A percentile compares a stretch with the other conserved stretches of the same genome.
These are phyloP conservation scores for Nebria ingens DNA, from an alignment of 1,140 invertebrate species.

Conservation along the genomic window DNA sequence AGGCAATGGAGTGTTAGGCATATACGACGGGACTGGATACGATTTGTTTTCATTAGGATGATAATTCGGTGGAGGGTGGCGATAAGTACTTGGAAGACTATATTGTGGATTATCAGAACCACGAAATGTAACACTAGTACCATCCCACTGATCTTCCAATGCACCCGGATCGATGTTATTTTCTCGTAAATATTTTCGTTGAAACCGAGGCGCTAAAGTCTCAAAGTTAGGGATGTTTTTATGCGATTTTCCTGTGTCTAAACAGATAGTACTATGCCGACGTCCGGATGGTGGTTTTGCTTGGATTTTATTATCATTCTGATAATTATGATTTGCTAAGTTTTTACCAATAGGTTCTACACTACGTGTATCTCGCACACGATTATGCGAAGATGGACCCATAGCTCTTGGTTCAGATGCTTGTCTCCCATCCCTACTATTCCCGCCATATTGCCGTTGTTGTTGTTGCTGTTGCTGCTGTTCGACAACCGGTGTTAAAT, in stretches of 20 bases:
- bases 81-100: constrained; percentile 2
- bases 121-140: constrained; percentile 38
- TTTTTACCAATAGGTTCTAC: constrained; percentile 37
- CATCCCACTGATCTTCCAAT: constrained; percentile 40
- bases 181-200: constrained; percentile 41
- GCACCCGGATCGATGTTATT: constrained; percentile 33
- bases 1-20: neutral
- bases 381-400: constrained; percentile 30
- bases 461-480: no score
- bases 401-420: constrained; percentile 41
- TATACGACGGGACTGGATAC: constrained; percentile 14
- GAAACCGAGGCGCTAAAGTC: constrained; percentile 40
- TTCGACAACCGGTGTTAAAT: constrained; percentile 21
- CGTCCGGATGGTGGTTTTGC: constrained; percentile 45
- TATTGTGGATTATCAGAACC: constrained; percentile 17
- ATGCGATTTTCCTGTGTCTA: constrained; percentile 30
- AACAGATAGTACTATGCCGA: constrained; percentile 32
- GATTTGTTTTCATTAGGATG: constrained; percentile 18
- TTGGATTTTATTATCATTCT: constrained; percentile 35
- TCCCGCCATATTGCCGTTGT: constrained; percentile 30
- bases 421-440: constrained; percentile 32
- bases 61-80: constrained; percentile 11
- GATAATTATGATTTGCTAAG: constrained; percentile 17
- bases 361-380: constrained; percentile 42
- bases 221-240: constrained; percentile 31